Evolutionary conservation across 1,140 invertebrate species (phyloP).

Genomic region (Leguminivora glycinivorella): DNA sequence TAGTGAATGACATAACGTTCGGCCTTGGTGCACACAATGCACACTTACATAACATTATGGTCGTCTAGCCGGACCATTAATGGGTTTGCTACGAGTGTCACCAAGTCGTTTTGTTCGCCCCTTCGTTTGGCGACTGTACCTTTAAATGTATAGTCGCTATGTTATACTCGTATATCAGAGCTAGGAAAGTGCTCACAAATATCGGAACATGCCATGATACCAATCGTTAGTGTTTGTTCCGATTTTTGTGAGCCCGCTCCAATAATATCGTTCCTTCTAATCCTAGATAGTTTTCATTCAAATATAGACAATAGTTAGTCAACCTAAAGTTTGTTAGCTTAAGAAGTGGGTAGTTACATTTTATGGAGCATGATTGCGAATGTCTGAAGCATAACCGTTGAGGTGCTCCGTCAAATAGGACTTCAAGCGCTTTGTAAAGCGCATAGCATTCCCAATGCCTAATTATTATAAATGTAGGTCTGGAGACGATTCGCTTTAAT

Average conservation of each 20-base stretch:
- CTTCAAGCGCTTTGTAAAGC: background rate
- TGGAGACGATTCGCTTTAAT: background rate
- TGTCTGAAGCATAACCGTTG: conserved; percentile 2
- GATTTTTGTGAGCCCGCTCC: no score
- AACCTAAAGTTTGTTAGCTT: background rate
- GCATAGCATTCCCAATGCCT: background rate
- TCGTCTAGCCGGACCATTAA: conserved; percentile 23
- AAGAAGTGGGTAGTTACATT: background rate
- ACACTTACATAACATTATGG: conserved; percentile 42
- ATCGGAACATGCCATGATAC: no score
- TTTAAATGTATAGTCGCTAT: no score
- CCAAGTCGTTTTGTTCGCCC: background rate
- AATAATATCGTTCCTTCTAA: no score
- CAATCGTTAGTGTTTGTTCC: no score
- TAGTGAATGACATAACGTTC: conserved; percentile 53
- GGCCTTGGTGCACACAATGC: conserved; percentile 48
- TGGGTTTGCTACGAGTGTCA: conserved; percentile 10
- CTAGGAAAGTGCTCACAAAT: no score
- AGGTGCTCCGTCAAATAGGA: background rate
- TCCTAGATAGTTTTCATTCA: background rate
- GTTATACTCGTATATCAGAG: no score
- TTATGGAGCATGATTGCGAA: conserved; percentile 13
- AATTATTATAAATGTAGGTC: conserved; percentile 1
- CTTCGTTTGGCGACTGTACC: background rate
- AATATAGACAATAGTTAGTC: background rate